A percentile compares a stretch with the other conserved stretches of the same genome.
phyloP scores from a whole-genome alignment of 2,797 vertebrate species.

The Cebuella pygmaea region DNA sequence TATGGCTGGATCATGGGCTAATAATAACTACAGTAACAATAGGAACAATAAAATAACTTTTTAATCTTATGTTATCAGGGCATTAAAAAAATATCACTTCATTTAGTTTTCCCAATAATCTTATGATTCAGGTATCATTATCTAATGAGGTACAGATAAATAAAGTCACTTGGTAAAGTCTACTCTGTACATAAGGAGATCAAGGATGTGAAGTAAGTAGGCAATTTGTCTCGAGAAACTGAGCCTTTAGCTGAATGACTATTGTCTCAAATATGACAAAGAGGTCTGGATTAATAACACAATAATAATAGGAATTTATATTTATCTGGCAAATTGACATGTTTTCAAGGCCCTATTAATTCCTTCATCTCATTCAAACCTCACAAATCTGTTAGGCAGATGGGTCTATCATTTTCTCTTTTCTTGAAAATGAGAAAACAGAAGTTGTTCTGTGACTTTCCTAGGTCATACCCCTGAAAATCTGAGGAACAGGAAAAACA shows the following conservation, averaged over 20 bases:
- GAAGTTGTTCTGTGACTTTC: not conserved
- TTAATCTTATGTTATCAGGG: not conserved
- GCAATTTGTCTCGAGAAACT: not conserved
- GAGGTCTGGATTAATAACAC: not conserved
- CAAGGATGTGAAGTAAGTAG: not conserved
- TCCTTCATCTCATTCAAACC: not conserved
- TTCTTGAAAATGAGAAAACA: not conserved
- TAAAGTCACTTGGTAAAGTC: not conserved
- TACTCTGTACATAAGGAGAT: not conserved
- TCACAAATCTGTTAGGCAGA: not conserved
- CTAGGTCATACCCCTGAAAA: not conserved
- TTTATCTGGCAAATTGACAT: not conserved
- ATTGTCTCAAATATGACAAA: not conserved
- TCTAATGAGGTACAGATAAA: not conserved
- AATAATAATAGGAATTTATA: not conserved
- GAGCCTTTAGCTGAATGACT: not conserved
- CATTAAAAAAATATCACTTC: not conserved
- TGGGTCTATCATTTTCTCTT: not conserved
- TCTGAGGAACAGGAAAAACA: not conserved
- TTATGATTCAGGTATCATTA: not conserved
- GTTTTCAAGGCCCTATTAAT: slow-evolving; percentile 29
- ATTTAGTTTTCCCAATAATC: not conserved
- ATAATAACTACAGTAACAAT: not conserved
- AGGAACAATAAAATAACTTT: not conserved
- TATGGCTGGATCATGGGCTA: not conserved